Evolutionary conservation across 1,140 invertebrate species (phyloP), one percentile per base, ranked within the genome.

Genomic region (Tetramorium alpestre): DNA sequence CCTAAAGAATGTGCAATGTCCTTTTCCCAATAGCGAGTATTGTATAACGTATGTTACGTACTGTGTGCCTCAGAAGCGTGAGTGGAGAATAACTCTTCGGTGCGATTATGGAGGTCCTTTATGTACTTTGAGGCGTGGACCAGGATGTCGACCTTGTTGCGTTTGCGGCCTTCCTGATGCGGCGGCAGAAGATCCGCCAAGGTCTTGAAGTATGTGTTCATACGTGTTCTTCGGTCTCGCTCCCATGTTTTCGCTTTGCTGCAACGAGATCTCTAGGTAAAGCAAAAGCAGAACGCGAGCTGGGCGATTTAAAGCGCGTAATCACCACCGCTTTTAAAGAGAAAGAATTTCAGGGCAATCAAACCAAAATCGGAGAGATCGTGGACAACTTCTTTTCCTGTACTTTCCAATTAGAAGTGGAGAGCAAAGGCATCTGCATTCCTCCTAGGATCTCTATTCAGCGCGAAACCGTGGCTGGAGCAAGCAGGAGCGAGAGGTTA

Each of bases 221-320:
- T 95, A 84, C 96, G 94, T 85, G 95, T 95, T 94, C 96, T 92
- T 93, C 96, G 93, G 91, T 95, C 94, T 93, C 95, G 93, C 93
- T 96, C 96, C 96, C 96, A 96, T 95, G 95, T 95, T 95, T 95
- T 95, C 11, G 95, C 94, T 90, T 96, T 96, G 86, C 95, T 95
- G 60, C 64, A 89, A 90, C 64, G 5, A 85, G 33, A 28, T 51
- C 25, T 77, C 13, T 5, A 33, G 28, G 3, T 25, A 38, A 2
- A 47, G 16, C 2, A 11, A 28, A 47, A 22, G 22, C n/a, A 16
- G 7, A 6, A 56, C 1, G 3, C 8, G 1, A 13, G 11, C 1
- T 1, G 11, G 22, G 4, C 3, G n/a, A 28, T 28, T 28, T 33
- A 33, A 6, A n/a, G 1, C 28, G 28, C 28, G 54, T n/a, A 18